Percentiles rank a stretch among this genome's conserved stretches.
phyloP scores from a whole-genome alignment of 2,797 vertebrate genomes.

The Syngnathus acus region DNA sequence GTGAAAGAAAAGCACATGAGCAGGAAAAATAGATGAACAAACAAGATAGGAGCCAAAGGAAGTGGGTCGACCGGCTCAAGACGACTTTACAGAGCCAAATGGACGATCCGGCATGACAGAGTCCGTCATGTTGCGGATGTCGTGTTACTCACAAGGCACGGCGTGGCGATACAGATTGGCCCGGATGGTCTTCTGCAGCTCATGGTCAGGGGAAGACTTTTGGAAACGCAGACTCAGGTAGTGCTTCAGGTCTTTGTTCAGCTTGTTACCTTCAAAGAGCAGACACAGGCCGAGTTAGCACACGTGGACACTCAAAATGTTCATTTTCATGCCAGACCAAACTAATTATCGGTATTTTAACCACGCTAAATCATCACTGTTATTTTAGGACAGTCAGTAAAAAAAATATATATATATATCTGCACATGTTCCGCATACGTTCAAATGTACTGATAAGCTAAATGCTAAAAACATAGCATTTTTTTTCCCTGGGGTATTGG shows the following conservation, averaged over 20 bases:
- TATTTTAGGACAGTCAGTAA: too few relatives aligned
- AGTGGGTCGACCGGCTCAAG: slow-evolving; percentile 14
- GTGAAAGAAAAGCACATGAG: slow-evolving; percentile 3
- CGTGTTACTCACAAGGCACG: slow-evolving; percentile 88
- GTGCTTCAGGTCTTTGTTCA: slow-evolving; percentile 86
- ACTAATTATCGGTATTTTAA: too few relatives aligned
- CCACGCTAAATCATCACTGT: too few relatives aligned
- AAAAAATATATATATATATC: too few relatives aligned
- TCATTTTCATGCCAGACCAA: not conserved
- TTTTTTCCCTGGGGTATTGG: too few relatives aligned
- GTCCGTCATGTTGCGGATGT: not conserved
- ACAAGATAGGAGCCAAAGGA: slow-evolving; percentile 16
- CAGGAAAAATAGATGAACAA: slow-evolving; percentile 14
- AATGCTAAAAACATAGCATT: too few relatives aligned
- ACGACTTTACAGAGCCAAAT: not conserved
- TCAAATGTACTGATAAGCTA: too few relatives aligned
- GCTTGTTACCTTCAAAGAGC: slow-evolving; percentile 75
- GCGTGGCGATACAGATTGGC: slow-evolving; percentile 92
- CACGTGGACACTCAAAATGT: not conserved
- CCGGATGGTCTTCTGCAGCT: slow-evolving; percentile 89
- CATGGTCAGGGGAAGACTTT: slow-evolving; percentile 87
- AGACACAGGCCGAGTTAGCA: slow-evolving; percentile 18
- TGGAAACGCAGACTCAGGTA: slow-evolving; percentile 91
- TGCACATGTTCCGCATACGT: too few relatives aligned
- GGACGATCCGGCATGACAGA: not conserved